Base-by-base conservation (phyloP, 2,888 invertebrate species). In the Rotaria sp. region DNA sequence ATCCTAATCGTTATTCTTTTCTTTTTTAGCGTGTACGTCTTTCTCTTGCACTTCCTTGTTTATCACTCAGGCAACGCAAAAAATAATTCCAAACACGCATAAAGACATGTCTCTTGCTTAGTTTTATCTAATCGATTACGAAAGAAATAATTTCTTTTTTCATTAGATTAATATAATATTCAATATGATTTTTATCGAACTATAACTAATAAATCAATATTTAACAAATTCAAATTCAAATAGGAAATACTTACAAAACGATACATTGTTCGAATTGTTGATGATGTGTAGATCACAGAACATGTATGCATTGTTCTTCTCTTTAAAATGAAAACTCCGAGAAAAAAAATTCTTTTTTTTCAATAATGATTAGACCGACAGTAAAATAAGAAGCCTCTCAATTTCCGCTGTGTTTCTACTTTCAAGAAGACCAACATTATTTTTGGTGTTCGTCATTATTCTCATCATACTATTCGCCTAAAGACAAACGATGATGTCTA, bases 1-100 rank as follows among this genome's bases (percentile, higher is more conserved):
- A 35, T 67, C 15, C 35, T 67, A 67, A 67, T 67, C 67, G 67
- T 21, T 35, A 35, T 35, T 67, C 67, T 35, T 67, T 67, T 30
- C 67, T 67, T 35, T 26, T 57, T 35, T 35, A 18, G 67, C 67
- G 21, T 67, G 67, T 67, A 2, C 21, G 67, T 67, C 30, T 35
- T 67, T 38, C 67, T 67, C 26, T 67, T 35, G 35, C 67, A 35
- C 67, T 67, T 67, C 67, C 67, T 67, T 67, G 67, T 67, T 67
- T 67, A 35, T 35, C 35, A 30, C 21, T 67, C 35, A 67, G 35
- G 35, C 55, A 26, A 55, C 26, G 24, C 26, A 55, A 55, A 5
- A 55, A 55, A 55, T 35, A 67, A 67, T 67, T 67, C 21, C 5
- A 35, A 18, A 67, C 67, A 67, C 67, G 67, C 67, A 67, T 35